Evolutionary conservation across 2,797 vertebrate species (phyloP).

Genomic region (Sebastiscus albofasciatus): DNA sequence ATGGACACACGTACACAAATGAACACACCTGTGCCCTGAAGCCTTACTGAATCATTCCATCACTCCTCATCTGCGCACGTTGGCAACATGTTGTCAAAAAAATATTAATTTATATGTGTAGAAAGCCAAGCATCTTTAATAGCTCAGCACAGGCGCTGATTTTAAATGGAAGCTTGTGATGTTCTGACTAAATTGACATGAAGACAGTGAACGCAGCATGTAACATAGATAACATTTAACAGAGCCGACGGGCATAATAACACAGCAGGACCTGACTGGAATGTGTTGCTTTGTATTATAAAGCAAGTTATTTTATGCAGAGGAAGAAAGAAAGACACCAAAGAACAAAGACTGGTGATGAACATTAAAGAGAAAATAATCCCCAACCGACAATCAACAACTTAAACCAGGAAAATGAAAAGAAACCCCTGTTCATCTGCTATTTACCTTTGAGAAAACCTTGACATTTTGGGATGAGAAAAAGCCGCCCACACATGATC

Average conservation of each 20-base stretch:
- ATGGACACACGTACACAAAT: background rate
- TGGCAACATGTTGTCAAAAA: background rate
- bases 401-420: background rate
- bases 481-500: too few relatives aligned
- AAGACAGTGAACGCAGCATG: background rate
- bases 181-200: background rate
- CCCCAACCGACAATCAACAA: too few relatives aligned
- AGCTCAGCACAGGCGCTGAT: background rate
- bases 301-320: background rate
- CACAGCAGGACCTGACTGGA: background rate
- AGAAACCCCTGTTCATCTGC: background rate
- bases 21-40: slow-evolving; percentile 8
- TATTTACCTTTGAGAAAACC: background rate
- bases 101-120: background rate
- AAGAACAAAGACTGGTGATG: background rate
- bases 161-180: background rate
- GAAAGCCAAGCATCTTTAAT: background rate
- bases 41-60: background rate
- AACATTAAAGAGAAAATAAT: background rate
- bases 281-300: background rate
- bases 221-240: background rate
- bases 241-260: background rate
- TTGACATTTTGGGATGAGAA: background rate
- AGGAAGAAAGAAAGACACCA: background rate
- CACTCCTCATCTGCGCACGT: background rate